A percentile compares a stretch with the other conserved stretches of the same genome.
These are phyloP conservation scores for Coilia nasus DNA, from an alignment of 2,797 vertebrate species.

Conservation along the genomic window DNA sequence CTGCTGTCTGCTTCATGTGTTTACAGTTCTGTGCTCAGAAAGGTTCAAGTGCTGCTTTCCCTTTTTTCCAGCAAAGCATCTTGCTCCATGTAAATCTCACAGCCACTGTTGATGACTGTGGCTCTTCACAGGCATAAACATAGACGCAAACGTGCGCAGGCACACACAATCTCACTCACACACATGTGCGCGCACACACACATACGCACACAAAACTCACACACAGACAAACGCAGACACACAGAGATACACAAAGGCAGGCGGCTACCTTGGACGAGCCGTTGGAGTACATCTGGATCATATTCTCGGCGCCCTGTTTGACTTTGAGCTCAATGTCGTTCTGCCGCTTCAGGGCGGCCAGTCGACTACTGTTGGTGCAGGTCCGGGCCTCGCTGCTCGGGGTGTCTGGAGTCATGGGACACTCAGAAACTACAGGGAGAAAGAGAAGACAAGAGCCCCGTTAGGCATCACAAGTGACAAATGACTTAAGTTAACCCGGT, in stretches of 20 bases:
- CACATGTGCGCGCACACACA: background rate
- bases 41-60: background rate
- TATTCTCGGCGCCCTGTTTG: conserved; percentile 89
- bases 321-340: conserved; percentile 89
- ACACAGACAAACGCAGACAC: background rate
- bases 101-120: background rate
- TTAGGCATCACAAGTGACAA: background rate
- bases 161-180: background rate
- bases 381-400: conserved; percentile 81
- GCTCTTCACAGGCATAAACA: conserved; percentile 6
- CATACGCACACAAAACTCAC: background rate
- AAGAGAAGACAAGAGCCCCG: conserved; percentile 30
- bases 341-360: conserved; percentile 86
- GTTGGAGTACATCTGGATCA: conserved; percentile 92
- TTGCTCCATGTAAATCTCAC: background rate
- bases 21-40: conserved; percentile 2
- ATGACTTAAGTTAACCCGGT: background rate
- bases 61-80: background rate
- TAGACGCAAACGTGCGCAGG: background rate
- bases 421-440: conserved; percentile 67
- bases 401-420: conserved; percentile 84
- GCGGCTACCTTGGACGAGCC: conserved; percentile 84
- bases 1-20: background rate
- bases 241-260: background rate
- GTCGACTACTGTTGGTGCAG: conserved; percentile 76